Base-by-base conservation (phyloP, 1,140 invertebrate species). In the Elysia chlorotica region DNA sequence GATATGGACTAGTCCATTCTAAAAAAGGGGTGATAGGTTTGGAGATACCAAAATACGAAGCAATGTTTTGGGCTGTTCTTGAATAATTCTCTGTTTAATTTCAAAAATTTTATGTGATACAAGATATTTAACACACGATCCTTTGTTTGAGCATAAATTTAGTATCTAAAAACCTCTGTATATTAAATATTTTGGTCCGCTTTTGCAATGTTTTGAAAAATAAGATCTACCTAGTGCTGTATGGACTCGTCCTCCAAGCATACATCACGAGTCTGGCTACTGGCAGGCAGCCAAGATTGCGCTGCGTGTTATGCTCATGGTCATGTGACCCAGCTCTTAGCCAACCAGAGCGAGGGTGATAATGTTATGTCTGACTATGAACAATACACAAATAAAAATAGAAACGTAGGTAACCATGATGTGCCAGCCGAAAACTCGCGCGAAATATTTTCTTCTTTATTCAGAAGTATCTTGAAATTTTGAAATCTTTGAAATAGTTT, bases 171-270 rank as follows among this genome's bases (percentile, higher is more conserved):
- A 37, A 19, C 21, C 10, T 5, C 3, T 56, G 4, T 36, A 31
- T 63, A 56, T 35, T n/a, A 41, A 65, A 72, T 65, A 38, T 65
- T 65, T 56, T 37, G 19, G 21, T 56, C 38, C 1, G 30, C 31
- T 59, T 36, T 70, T 37, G 19, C 28, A 56, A 53, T 68, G 37
- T 68, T 68, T 35, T 69, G 25, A 69, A 59, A 57, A 56, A 30
- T 36, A 33, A 14, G 2, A 37, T 4, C 38, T 59, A 53, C 53
- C 10, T 48, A 53, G 4, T 14, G 14, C 1, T 1, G 0, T 10
- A 2, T 57, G 37, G 67, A 35, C 2, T 35, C 28, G 31, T 21
- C 35, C 67, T 14, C 14, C 37, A 30, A 30, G 53, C 30, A 69
- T 69, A 69, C 17, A 17, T n/a, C 57, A 59, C 38, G 4, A 59